Evolutionary conservation across 2,797 vertebrate genomes (phyloP).

Genomic region (Gadopsis marmoratus): DNA sequence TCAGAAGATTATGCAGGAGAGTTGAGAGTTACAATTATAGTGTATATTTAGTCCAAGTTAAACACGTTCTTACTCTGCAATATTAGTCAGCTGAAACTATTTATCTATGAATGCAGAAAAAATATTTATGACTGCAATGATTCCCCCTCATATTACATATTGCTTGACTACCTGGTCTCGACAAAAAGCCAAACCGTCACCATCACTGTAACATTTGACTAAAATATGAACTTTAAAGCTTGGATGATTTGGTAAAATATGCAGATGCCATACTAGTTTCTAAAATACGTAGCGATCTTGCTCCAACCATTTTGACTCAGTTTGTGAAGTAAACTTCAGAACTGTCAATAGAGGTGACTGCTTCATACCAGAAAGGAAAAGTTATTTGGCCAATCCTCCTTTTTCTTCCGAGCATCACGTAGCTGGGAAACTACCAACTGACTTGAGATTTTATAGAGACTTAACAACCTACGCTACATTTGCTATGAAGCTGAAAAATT

Average conservation of each 20-base stretch:
- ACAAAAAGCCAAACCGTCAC: not conserved
- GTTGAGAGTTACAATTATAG: not conserved
- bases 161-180: not conserved
- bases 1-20: not conserved
- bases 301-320: not conserved
- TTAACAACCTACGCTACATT: not conserved
- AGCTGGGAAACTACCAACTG: not conserved
- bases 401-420: not conserved
- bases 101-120: not conserved
- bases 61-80: not conserved
- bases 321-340: not conserved
- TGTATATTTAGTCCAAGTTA: not conserved
- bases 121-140: not conserved
- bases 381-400: not conserved
- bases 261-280: not conserved
- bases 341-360: not conserved
- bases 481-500: not conserved
- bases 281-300: not conserved
- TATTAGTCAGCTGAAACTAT: not conserved
- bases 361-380: not conserved
- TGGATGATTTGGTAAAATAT: not conserved
- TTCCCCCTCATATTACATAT: not conserved
- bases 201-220: not conserved
- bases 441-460: not conserved
- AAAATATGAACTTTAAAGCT: not conserved